A percentile compares a stretch with the other conserved stretches of the same genome.
These are phyloP conservation scores for Sarotherodon lohbergeri DNA, from an alignment of 2,113 vertebrate species.

Conservation along the genomic window DNA sequence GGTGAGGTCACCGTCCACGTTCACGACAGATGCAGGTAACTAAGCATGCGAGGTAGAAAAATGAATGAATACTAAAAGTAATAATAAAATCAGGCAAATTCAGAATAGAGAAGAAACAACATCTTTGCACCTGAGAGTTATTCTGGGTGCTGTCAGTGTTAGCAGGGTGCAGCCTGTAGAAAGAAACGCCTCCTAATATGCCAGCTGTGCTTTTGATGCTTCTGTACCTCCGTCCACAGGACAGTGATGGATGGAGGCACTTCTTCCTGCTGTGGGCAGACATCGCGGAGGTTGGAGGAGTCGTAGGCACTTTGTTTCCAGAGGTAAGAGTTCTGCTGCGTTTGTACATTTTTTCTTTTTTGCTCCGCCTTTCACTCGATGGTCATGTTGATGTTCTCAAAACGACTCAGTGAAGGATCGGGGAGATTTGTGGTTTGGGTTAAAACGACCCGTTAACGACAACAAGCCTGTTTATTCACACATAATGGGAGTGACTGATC, in stretches of 20 bases:
- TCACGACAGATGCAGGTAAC: accelerated
- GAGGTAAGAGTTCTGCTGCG: not conserved
- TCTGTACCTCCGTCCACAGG: not conserved
- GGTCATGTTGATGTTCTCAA: not conserved
- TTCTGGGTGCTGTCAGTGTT: not conserved
- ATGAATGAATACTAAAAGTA: not conserved
- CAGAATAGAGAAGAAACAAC: accelerated
- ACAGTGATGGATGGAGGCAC: accelerated
- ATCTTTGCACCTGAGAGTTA: not conserved
- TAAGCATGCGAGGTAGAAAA: accelerated
- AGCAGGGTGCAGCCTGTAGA: no score
- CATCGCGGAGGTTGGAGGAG: not conserved
- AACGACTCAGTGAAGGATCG: accelerated
- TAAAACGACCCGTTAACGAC: not conserved
- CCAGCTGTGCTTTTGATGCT: not conserved
- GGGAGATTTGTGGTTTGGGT: not conserved
- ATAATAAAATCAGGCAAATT: not conserved
- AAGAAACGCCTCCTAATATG: not conserved
- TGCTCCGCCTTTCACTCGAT: not conserved
- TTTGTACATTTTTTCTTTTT: not conserved
- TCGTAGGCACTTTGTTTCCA: accelerated
- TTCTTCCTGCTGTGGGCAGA: not conserved
- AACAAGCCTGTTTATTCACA: not conserved
- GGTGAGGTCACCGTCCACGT: not conserved
- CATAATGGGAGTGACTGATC: not conserved